These are phyloP conservation scores for Dicerorhinus sumatrensis DNA, from an alignment of 2,113 vertebrate genomes.

Conservation along the genomic window DNA sequence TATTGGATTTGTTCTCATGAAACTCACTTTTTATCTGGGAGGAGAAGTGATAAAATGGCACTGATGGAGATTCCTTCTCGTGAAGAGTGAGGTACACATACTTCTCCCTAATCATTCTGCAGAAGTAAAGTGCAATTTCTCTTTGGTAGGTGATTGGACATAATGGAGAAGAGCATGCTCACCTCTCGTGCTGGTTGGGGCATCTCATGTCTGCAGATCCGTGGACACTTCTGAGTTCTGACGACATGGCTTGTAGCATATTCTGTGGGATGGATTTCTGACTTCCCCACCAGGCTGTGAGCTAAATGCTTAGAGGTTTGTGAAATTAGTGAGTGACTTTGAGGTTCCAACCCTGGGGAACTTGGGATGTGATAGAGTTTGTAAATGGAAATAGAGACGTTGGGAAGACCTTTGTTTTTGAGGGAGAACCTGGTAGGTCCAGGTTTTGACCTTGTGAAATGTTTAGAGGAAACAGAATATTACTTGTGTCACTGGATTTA, in stretches of 20 bases:
- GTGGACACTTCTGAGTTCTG: too few relatives aligned
- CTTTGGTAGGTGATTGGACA: not conserved
- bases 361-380: not conserved
- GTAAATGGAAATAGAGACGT: not conserved
- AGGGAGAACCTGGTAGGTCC: not conserved
- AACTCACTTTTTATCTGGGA: not conserved
- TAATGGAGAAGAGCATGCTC: fast-evolving
- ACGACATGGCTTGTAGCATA: fast-evolving
- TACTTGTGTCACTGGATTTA: not conserved
- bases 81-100: fast-evolving
- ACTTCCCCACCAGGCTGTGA: not conserved
- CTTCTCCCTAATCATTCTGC: not conserved
- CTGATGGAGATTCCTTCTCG: not conserved
- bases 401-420: not conserved
- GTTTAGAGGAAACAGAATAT: not conserved
- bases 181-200: fast-evolving
- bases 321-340: not conserved
- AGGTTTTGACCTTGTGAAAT: not conserved
- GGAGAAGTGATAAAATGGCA: not conserved
- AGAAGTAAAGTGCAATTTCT: not conserved
- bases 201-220: fast-evolving
- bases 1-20: not conserved
- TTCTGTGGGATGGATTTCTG: fast-evolving
- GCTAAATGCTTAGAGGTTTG: not conserved
- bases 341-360: not conserved